These are phyloP conservation scores for Oncorhynchus clarkii DNA, from an alignment of 2,113 vertebrate genomes.

Conservation along the genomic window DNA sequence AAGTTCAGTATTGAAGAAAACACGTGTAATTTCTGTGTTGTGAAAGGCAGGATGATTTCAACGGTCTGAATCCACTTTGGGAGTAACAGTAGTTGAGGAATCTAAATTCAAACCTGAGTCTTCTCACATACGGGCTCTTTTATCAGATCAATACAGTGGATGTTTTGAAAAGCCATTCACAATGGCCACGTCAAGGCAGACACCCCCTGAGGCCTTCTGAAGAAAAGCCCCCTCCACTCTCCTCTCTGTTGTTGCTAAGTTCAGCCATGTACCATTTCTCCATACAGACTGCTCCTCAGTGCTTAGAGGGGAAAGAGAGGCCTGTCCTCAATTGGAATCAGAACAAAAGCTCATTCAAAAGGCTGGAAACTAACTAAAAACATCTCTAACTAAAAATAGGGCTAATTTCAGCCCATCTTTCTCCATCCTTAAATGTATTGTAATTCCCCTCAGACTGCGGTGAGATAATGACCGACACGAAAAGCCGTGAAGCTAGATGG, in stretches of 20 bases:
- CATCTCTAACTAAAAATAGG: not conserved
- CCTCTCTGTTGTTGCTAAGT: conserved; percentile 19
- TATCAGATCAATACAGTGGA: conserved; percentile 50
- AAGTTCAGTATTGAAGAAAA: conserved; percentile 22
- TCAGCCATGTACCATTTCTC: not conserved
- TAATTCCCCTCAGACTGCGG: conserved; percentile 15
- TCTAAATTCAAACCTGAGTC: conserved; percentile 26
- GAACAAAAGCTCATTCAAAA: conserved; percentile 11
- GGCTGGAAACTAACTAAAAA: not conserved
- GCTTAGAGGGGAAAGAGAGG: conserved; percentile 10
- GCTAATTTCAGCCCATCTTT: not conserved
- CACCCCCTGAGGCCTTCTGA: conserved; percentile 15
- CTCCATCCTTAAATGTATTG: not conserved
- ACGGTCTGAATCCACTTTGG: conserved; percentile 16
- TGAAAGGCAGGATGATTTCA: conserved; percentile 5
- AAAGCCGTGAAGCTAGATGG: conserved; percentile 11
- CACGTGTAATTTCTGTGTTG: conserved; percentile 23
- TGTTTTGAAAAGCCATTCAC: conserved; percentile 35
- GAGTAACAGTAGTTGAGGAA: conserved; percentile 25
- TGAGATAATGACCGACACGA: conserved; percentile 9
- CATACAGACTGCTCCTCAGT: not conserved
- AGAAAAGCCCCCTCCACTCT: conserved; percentile 25
- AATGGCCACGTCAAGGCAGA: conserved; percentile 28
- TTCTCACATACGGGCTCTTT: conserved; percentile 44
- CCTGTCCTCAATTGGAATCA: conserved; percentile 6